Percentiles rank a stretch among this genome's conserved stretches.
Evolutionary conservation across 2,113 vertebrate species (phyloP).

Genomic region (Mustelus asterias): DNA sequence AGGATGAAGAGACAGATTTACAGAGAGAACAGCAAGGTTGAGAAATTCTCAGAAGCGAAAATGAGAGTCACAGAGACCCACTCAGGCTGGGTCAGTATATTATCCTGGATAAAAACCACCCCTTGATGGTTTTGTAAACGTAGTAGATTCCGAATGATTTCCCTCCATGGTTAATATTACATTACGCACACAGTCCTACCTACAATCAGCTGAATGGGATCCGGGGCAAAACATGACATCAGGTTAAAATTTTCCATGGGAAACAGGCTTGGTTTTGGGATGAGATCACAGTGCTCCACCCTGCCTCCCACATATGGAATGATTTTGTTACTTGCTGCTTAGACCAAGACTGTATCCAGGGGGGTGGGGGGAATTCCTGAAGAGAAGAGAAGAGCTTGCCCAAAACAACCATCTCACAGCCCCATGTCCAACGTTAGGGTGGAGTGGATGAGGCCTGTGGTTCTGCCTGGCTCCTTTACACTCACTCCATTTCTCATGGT

Average conservation of each 20-base stretch:
- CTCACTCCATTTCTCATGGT: not conserved
- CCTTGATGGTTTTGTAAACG: not conserved
- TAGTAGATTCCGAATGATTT: not conserved
- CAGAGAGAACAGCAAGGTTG: not conserved
- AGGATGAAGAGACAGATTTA: too few species aligned
- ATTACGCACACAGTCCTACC: not conserved
- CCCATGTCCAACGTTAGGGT: not conserved
- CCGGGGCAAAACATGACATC: not conserved
- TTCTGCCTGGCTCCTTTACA: not conserved
- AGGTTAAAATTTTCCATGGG: not conserved
- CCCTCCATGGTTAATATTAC: not conserved
- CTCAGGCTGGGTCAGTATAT: not conserved
- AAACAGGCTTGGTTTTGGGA: not conserved
- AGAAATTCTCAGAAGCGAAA: not conserved
- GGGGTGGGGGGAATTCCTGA: not conserved
- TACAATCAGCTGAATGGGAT: not conserved
- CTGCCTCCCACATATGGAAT: conserved; percentile 7
- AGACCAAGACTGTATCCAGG: not conserved
- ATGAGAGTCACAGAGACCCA: not conserved
- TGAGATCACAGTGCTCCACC: not conserved
- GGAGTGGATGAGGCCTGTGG: not conserved
- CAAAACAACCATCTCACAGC: not conserved
- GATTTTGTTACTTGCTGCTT: not conserved
- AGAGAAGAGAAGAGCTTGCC: not conserved
- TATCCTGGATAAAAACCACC: not conserved